Conservation (phyloP, 1,140 invertebrate genomes). For the Macrotrachela quadricornifera region DNA sequence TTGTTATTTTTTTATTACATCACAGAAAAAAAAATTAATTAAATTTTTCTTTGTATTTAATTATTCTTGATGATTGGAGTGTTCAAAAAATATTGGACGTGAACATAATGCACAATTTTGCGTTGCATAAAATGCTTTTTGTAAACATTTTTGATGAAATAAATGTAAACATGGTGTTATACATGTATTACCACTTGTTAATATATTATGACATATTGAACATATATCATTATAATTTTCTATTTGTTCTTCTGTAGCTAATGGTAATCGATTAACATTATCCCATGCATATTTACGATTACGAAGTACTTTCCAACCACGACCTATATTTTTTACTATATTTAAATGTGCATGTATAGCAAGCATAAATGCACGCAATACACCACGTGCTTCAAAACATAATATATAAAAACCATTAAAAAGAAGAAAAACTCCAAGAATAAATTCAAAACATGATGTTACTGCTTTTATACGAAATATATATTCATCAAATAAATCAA, state of each 20-base stretch:
- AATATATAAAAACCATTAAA: slow-evolving; percentile 29
- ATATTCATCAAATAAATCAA: slow-evolving; percentile 74
- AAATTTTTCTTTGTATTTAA: too few species aligned
- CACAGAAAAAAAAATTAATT: too few species aligned
- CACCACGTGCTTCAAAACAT: slow-evolving; percentile 27
- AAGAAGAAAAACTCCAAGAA: slow-evolving; percentile 29
- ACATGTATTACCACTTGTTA: slow-evolving; percentile 45
- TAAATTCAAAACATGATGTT: slow-evolving; percentile 37
- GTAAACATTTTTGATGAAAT: slow-evolving; percentile 79
- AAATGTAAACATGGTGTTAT: slow-evolving; percentile 78
- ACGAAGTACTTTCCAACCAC: slow-evolving; percentile 77
- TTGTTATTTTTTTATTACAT: too few species aligned
- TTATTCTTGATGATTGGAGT: too few species aligned
- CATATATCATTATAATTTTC: slow-evolving; percentile 55
- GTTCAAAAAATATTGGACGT: too few species aligned
- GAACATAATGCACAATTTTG: slow-evolving; percentile 35
- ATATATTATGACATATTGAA: slow-evolving; percentile 61
- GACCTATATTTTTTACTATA: slow-evolving; percentile 75
- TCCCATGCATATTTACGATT: slow-evolving; percentile 61
- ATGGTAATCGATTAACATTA: slow-evolving; percentile 68
- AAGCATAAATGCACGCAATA: slow-evolving; percentile 42
- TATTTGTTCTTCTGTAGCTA: slow-evolving; percentile 56
- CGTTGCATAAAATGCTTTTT: slow-evolving; percentile 81
- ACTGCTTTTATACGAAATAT: slow-evolving; percentile 58
- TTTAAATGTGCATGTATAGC: slow-evolving; percentile 92